phyloP scores from a whole-genome alignment of 1,140 invertebrate genomes.

The Lasioglossum albipes region DNA sequence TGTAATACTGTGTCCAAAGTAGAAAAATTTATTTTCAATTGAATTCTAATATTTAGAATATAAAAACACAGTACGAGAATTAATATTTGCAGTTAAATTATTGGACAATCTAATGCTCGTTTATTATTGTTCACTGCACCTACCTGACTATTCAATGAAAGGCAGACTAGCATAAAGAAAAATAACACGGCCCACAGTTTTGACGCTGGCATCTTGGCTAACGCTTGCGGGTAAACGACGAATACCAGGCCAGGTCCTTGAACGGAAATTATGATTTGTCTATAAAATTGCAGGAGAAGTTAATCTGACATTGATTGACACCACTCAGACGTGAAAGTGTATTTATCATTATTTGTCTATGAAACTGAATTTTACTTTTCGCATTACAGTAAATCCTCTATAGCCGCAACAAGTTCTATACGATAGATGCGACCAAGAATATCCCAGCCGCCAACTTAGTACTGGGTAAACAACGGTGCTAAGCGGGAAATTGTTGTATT shows the following conservation, averaged over 20 bases:
- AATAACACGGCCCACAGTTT: slow-evolving; percentile 93
- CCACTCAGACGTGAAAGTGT: slow-evolving; percentile 10
- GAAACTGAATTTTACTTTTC: no score
- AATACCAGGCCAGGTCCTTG: slow-evolving; percentile 93
- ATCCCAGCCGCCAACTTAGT: no score
- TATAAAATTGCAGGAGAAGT: slow-evolving; percentile 68
- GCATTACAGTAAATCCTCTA: no score
- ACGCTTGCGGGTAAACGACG: slow-evolving; percentile 93
- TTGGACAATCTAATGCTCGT: not conserved
- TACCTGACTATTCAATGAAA: slow-evolving; percentile 95
- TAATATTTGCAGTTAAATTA: not conserved
- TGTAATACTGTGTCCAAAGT: no score
- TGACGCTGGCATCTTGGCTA: slow-evolving; percentile 92
- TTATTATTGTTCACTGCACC: slow-evolving; percentile 42
- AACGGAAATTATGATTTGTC: slow-evolving; percentile 75
- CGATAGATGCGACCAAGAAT: no score
- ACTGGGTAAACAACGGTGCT: no score
- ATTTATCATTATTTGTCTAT: not conserved
- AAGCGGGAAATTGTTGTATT: no score
- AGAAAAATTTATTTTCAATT: no score
- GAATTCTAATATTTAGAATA: no score
- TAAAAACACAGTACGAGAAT: no score
- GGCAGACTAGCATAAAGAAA: slow-evolving; percentile 94
- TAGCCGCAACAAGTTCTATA: no score
- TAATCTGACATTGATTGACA: slow-evolving; percentile 60